Base-by-base conservation (phyloP, 1,140 invertebrate genomes). In the Drosophila parvula region DNA sequence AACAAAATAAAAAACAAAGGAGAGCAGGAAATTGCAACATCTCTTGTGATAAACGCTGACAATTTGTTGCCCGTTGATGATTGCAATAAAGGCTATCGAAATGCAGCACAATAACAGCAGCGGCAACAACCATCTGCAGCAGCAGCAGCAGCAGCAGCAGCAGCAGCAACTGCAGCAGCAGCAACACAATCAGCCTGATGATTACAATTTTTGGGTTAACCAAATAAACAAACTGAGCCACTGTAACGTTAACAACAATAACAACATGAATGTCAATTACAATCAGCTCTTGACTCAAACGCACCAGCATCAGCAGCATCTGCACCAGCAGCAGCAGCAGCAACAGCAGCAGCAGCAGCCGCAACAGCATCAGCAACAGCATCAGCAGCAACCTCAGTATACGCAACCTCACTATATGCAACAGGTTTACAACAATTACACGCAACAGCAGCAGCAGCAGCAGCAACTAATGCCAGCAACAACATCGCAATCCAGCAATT, bases 61-160 rank as follows among this genome's bases (percentile, higher is more conserved):
- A 76, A 88, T 82, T 82, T 79, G 82, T 86, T 77, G 83, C 65
- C 71, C 40, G 79, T 83, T 79, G 82, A 88, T 86, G 82, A 88
- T 88, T 86, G 83, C 79, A 69, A 58, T 83, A 79, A 78, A 84
- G 79, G 53, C 74, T 68, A 80, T 67, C 61, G 79, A 88, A 78
- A 88, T 88, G 84, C 84, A 88, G 61, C 84, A 88, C 76, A 88
- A 83, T 71, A 84, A 57, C 76, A 75, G 43, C 76, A 63, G 43
- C 60, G 44, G 58, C 47, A 79, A 51, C 63, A 68, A 61, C 57
- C 62, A 71, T 69, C 44, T 83, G 81, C 68, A 71, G 30, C 74
- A 77, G 6, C 68, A 60, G 11, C 56, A 45, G 11, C 73, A 74
- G 9, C 79, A 70, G 14, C 64, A 69, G 9, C 78, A 80, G 10